Conservation (phyloP, 1,140 invertebrate genomes). For the Scaptodrosophila lebanonensis region DNA sequence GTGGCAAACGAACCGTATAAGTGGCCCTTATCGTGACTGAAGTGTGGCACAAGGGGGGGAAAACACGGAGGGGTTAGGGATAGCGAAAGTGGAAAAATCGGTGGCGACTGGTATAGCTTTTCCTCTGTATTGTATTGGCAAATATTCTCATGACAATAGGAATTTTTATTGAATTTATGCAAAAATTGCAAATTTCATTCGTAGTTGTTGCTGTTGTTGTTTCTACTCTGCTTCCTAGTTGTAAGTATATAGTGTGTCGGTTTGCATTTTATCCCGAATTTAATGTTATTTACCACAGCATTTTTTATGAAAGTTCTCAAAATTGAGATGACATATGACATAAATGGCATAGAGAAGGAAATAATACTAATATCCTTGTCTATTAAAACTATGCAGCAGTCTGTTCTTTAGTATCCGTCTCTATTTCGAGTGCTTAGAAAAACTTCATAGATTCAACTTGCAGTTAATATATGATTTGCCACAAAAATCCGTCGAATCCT, state of each 20-base stretch:
- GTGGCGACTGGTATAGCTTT: too few relatives aligned
- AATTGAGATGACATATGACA: conserved; percentile 32
- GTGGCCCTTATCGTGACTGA: conserved; percentile 60
- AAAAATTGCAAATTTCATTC: conserved; percentile 72
- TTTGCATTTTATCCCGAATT: too few relatives aligned
- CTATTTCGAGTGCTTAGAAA: too few relatives aligned
- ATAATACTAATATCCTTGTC: too few relatives aligned
- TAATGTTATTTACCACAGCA: too few relatives aligned
- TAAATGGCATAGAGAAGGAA: conserved; percentile 29
- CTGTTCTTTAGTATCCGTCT: too few relatives aligned
- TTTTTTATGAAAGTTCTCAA: conserved; percentile 39
- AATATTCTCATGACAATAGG: conserved; percentile 74
- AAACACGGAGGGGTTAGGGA: neutral
- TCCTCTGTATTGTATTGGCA: conserved; percentile 61
- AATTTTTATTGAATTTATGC: conserved; percentile 75
- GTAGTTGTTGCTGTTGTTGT: conserved; percentile 25
- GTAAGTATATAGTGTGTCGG: conserved; percentile 6
- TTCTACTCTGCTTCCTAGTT: conserved; percentile 19
- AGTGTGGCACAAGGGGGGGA: conserved; percentile 3
- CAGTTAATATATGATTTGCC: too few relatives aligned
- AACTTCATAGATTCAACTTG: too few relatives aligned
- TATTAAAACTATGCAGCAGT: too few relatives aligned
- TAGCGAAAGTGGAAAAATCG: neutral
- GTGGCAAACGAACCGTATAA: conserved; percentile 65
- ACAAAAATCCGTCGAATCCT: too few relatives aligned